A percentile compares a stretch with the other conserved stretches of the same genome.
Conservation (phyloP, 1,140 invertebrate genomes). For the Magallana gigas region DNA sequence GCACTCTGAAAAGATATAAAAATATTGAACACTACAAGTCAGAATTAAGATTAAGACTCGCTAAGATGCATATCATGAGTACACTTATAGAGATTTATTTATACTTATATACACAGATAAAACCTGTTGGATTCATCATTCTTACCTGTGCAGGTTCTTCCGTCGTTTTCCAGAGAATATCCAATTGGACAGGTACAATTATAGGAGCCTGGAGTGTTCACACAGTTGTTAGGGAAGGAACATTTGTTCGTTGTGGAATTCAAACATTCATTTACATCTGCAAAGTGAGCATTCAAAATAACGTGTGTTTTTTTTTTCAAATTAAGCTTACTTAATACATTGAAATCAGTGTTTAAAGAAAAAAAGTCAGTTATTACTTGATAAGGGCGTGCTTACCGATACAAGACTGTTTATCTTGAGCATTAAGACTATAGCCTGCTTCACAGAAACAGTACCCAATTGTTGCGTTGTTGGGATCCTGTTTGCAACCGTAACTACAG, state of each 20-base stretch:
- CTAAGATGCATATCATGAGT: no score
- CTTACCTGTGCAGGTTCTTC: constrained; percentile 52
- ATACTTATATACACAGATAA: no score
- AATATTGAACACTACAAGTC: no score
- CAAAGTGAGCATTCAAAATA: background rate
- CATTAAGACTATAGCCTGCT: constrained; percentile 28
- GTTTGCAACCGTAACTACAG: constrained; percentile 48
- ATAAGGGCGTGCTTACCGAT: background rate
- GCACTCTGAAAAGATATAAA: constrained; percentile 33
- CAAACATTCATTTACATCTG: constrained; percentile 56
- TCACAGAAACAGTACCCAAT: constrained; percentile 38
- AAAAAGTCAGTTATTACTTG: no score
- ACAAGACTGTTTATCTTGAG: background rate
- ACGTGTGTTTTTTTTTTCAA: background rate
- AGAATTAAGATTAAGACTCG: no score
- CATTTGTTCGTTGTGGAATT: constrained; percentile 49
- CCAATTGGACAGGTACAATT: constrained; percentile 58
- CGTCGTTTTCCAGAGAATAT: constrained; percentile 55
- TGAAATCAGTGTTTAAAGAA: no score
- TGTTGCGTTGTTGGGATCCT: background rate
- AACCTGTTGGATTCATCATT: no score
- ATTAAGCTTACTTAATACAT: no score
- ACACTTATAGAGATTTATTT: no score
- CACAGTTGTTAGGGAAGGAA: constrained; percentile 41
- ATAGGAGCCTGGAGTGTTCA: constrained; percentile 59